A percentile compares a stretch with the other conserved stretches of the same genome.
Evolutionary conservation across 2,797 vertebrate species (phyloP).

Genomic region (Smutsia gigantea): DNA sequence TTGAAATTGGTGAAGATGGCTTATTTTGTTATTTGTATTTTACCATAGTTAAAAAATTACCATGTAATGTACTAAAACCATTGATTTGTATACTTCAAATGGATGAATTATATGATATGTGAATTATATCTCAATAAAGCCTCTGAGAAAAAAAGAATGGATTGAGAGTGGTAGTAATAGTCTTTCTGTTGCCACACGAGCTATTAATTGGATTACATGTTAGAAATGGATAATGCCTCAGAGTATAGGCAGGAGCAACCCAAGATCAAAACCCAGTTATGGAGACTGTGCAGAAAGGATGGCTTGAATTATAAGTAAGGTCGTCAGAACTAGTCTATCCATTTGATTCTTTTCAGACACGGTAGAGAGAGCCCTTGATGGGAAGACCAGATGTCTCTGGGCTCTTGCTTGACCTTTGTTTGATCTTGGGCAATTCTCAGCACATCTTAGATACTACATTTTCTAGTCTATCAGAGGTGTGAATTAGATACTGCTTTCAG

Average conservation of each 20-base stretch:
- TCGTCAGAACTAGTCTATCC: not conserved
- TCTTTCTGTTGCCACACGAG: not conserved
- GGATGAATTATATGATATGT: not conserved
- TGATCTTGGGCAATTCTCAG: not conserved
- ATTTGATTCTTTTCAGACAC: not conserved
- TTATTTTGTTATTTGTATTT: constrained; percentile 24
- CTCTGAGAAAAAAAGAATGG: not conserved
- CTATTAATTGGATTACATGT: not conserved
- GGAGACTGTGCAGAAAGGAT: not conserved
- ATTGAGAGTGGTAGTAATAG: not conserved
- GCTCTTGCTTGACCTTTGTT: not conserved
- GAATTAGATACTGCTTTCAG: not conserved
- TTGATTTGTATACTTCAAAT: not conserved
- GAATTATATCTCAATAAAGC: not conserved
- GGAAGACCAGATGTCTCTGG: not conserved
- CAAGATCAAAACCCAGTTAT: not conserved
- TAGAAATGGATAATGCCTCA: constrained; percentile 15
- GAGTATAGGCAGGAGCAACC: not conserved
- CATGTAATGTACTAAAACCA: not conserved
- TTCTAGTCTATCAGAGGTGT: not conserved
- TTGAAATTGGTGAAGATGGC: not conserved
- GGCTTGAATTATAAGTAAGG: not conserved
- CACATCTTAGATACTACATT: not conserved
- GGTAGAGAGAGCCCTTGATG: not conserved
- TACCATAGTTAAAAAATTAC: not conserved